Evolutionary conservation across 2,113 vertebrate species (phyloP), one percentile per base, ranked within the genome.

Genomic region (Bubo bubo): DNA sequence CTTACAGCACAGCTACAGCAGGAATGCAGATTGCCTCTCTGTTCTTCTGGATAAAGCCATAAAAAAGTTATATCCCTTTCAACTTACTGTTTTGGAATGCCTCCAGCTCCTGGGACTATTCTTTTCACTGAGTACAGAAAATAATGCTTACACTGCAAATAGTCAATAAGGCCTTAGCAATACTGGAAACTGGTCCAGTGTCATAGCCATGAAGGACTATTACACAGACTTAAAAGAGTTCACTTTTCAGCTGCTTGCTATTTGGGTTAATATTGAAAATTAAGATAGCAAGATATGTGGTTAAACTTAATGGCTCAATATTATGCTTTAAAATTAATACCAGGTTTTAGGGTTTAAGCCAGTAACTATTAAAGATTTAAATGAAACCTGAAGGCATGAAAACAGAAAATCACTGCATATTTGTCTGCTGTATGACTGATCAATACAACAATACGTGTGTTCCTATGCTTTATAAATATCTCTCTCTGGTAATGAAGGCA

Each of bases 21-120:
- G 73, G 81, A 96, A 96, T 72, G 77, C 74, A 93, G 62, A 91
- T 71, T 90, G 47, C 34, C 37, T 94, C 80, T 82, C 77, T 76
- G 53, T 82, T 94, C 83, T 92, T 88, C 76, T 10, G 3, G 73
- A 94, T 82, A 94, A 93, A 95, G n/a, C 53, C 28, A 82, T 87
- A 62, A 86, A 94, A 58, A 79, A 79, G 70, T 88, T 93, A 79
- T 72, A 85, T 45, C 37, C 26, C 4, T 95, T 85, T 82, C 49
- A 91, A 85, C 73, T 92, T 93, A 72, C 37, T 73, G 56, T 35
- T 89, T 90, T 93, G 93, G 80, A 95, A 66, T 53, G 32, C 26
- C 28, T 95, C 89, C 91, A 95, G 16, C 30, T 91, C 37, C 28
- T 87, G 41, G 21, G 13, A 91, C 52, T 89, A 62, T 76, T 83